Evolutionary conservation across 2,113 vertebrate species (phyloP).

Genomic region (Lamprotornis superbus): DNA sequence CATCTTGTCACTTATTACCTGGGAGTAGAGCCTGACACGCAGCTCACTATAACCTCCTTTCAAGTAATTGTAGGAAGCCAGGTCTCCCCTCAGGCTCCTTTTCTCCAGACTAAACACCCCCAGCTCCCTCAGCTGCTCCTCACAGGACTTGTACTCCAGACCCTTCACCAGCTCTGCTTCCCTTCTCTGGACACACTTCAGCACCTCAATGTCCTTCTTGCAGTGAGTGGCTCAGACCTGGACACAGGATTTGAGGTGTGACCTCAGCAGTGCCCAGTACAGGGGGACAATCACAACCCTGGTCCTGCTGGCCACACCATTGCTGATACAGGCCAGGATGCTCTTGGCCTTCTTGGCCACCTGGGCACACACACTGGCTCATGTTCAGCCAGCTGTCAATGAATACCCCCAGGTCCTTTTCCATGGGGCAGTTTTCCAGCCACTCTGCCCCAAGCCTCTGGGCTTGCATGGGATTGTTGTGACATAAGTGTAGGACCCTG

Average conservation of each 20-base stretch:
- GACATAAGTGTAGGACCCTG: not conserved
- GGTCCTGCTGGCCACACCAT: not conserved
- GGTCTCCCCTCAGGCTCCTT: not conserved
- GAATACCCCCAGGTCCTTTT: not conserved
- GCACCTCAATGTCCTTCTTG: not conserved
- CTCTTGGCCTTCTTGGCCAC: not conserved
- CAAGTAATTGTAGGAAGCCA: not conserved
- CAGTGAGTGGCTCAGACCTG: not conserved
- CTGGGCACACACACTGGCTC: accelerated
- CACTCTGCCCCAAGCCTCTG: not conserved
- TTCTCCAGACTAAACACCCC: not conserved
- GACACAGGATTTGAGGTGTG: accelerated
- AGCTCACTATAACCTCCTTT: not conserved
- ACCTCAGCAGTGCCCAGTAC: not conserved
- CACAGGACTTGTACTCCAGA: not conserved
- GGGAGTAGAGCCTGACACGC: not conserved
- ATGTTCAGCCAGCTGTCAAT: accelerated
- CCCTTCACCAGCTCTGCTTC: not conserved
- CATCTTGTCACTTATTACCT: not conserved
- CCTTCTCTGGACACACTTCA: not conserved
- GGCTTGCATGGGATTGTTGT: not conserved
- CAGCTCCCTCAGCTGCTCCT: not conserved
- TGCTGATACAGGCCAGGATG: not conserved
- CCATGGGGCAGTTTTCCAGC: not conserved
- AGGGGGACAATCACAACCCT: not conserved